phyloP scores from a whole-genome alignment of 2,888 invertebrate species.

The Andrena haemorrhoa region DNA sequence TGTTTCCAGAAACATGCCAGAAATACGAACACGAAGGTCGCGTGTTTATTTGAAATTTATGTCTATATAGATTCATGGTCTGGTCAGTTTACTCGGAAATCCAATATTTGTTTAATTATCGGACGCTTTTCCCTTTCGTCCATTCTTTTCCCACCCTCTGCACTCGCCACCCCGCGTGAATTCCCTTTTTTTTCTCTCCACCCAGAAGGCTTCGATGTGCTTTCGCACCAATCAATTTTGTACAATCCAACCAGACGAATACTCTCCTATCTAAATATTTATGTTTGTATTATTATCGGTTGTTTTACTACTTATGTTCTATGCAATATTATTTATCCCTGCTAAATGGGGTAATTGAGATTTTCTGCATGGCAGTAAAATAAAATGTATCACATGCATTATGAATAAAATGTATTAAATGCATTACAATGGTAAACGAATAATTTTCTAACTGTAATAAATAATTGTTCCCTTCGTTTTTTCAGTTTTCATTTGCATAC shows the following conservation, averaged over 20 bases:
- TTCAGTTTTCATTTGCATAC: too few species aligned
- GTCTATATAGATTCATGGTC: constrained; percentile 47
- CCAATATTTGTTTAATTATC: constrained; percentile 59
- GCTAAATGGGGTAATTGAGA: too few species aligned
- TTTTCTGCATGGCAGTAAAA: too few species aligned
- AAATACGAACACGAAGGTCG: constrained; percentile 43
- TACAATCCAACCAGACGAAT: constrained; percentile 3
- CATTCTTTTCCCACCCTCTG: too few species aligned
- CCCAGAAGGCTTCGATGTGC: neutral
- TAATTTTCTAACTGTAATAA: too few species aligned
- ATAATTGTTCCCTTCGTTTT: too few species aligned
- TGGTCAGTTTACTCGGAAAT: constrained; percentile 36
- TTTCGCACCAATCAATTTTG: constrained; percentile 2
- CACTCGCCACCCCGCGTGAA: neutral
- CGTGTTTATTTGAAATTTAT: constrained; percentile 57
- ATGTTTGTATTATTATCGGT: too few species aligned
- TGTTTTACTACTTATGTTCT: too few species aligned
- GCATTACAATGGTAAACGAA: too few species aligned
- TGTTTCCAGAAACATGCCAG: constrained; percentile 67
- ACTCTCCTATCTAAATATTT: neutral
- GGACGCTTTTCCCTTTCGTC: constrained; percentile 1
- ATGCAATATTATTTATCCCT: too few species aligned
- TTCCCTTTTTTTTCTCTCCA: constrained; percentile 9
- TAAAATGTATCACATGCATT: too few species aligned
- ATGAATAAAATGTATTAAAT: too few species aligned